These are phyloP conservation scores for Xiphophorus maculatus DNA, from an alignment of 2,113 vertebrate species.

Conservation along the genomic window DNA sequence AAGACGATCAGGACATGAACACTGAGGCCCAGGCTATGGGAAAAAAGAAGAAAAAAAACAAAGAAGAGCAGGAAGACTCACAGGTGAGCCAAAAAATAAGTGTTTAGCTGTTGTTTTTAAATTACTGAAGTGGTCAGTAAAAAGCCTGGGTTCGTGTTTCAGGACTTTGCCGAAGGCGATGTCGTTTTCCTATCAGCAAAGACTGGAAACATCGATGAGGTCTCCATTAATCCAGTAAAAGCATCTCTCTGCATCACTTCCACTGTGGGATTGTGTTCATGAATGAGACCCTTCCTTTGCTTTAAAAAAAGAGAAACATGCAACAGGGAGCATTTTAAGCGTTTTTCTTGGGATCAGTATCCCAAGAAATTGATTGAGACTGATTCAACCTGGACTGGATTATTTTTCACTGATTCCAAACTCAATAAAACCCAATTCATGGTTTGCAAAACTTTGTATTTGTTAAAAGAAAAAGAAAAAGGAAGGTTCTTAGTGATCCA, in stretches of 20 bases:
- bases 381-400: no score
- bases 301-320: no score
- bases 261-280: no score
- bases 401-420: no score
- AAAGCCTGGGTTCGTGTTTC: slow-evolving; percentile 17
- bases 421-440: background rate
- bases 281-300: no score
- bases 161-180: slow-evolving; percentile 20
- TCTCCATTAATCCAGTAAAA: slow-evolving; percentile 69
- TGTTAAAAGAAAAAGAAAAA: slow-evolving; percentile 50
- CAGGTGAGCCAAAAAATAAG: slow-evolving; percentile 34
- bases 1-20: background rate
- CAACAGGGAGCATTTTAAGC: no score
- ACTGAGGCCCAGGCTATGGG: background rate
- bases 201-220: slow-evolving; percentile 70
- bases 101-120: background rate
- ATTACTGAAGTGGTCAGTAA: background rate
- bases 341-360: no score
- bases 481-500: slow-evolving; percentile 1
- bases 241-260: background rate
- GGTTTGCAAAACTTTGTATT: background rate
- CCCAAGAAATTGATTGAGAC: no score
- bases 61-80: slow-evolving; percentile 26
- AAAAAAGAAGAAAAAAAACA: slow-evolving; percentile 52
- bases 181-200: slow-evolving; percentile 71